phyloP scores from a whole-genome alignment of 1,140 invertebrate genomes.

The Cheumatopsyche charites region DNA sequence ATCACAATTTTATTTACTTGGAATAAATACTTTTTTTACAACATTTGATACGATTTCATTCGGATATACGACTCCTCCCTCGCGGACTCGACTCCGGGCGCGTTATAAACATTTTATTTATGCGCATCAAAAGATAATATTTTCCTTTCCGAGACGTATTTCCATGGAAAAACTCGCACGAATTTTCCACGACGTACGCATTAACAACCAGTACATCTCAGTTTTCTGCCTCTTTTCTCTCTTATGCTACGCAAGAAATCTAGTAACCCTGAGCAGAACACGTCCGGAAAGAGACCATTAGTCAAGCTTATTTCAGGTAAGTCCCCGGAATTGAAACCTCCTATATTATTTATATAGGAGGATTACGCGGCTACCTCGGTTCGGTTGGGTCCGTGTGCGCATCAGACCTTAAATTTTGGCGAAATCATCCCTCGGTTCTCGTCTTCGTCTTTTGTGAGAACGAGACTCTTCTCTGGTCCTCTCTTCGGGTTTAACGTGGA shows the following conservation, averaged over 20 bases:
- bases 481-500: slow-evolving; percentile 12
- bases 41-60: too few relatives aligned
- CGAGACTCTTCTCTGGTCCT: background rate
- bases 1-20: too few relatives aligned
- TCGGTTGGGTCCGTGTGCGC: background rate
- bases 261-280: background rate
- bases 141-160: too few relatives aligned
- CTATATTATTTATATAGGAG: slow-evolving; percentile 36
- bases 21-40: too few relatives aligned
- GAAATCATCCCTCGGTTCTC: slow-evolving; percentile 8
- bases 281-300: slow-evolving; percentile 34
- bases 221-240: slow-evolving; percentile 1
- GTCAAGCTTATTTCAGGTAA: slow-evolving; percentile 38
- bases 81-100: too few relatives aligned
- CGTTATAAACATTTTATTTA: too few relatives aligned
- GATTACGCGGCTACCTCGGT: slow-evolving; percentile 15
- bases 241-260: slow-evolving; percentile 5
- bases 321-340: slow-evolving; percentile 36
- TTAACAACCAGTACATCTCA: too few relatives aligned
- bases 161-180: background rate
- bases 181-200: background rate
- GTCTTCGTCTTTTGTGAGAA: slow-evolving; percentile 13
- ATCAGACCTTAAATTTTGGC: slow-evolving; percentile 34
- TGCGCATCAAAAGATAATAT: too few relatives aligned
- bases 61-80: too few relatives aligned